A percentile compares a stretch with the other conserved stretches of the same genome.
Conservation (phyloP, 2,888 invertebrate species). For the Incurvaria masculella region DNA sequence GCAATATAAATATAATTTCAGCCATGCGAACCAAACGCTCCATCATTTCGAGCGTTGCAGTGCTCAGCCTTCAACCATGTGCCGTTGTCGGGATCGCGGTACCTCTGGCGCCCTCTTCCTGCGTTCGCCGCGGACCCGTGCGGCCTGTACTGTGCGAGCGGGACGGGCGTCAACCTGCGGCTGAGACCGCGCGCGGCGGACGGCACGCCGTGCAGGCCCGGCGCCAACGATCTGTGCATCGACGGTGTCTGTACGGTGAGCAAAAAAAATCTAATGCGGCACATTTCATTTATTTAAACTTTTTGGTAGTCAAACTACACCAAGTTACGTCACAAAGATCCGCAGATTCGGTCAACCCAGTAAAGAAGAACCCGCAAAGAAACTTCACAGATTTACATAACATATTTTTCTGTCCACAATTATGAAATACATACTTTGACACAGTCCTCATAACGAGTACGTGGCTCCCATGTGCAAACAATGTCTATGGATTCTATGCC, state of each 20-base stretch:
- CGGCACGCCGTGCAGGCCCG: conserved; percentile 1
- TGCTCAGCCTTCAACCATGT: not conserved
- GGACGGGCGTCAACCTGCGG: not conserved
- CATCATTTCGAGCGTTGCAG: conserved; percentile 3
- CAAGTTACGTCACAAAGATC: too few species aligned
- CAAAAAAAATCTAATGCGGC: not conserved
- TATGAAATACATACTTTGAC: too few species aligned
- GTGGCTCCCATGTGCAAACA: too few species aligned
- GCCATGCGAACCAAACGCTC: not conserved
- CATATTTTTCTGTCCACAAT: too few species aligned
- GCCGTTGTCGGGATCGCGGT: not conserved
- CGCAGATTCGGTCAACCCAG: too few species aligned
- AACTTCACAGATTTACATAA: too few species aligned
- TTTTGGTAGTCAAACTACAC: too few species aligned
- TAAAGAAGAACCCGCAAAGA: too few species aligned
- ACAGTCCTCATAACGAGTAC: too few species aligned
- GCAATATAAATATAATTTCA: too few species aligned
- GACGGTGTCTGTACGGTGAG: conserved; percentile 2
- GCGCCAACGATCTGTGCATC: conserved; percentile 1
- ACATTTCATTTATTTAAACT: too few species aligned
- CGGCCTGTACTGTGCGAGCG: not conserved
- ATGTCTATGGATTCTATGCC: too few species aligned
- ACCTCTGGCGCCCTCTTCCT: not conserved
- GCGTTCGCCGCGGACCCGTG: not conserved
- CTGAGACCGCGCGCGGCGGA: not conserved